Conservation (phyloP, 2,113 vertebrate species). For the Tychaedon coryphoeus region DNA sequence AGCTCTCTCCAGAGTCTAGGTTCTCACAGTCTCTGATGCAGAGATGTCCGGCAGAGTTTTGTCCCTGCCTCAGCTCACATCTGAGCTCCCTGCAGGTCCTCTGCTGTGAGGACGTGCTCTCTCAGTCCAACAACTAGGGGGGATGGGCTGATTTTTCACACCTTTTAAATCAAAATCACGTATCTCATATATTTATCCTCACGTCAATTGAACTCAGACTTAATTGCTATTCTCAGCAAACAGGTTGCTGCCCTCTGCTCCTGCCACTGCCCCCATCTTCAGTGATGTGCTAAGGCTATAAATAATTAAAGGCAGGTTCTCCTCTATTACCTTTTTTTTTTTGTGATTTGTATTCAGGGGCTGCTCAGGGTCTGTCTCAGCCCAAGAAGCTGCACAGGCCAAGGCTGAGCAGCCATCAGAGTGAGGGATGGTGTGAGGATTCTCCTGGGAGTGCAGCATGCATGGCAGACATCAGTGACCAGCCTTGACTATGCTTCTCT, state of each 20-base stretch:
- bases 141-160: not conserved
- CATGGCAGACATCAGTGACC: not conserved
- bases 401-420: accelerated
- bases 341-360: not conserved
- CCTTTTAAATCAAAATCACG: not conserved
- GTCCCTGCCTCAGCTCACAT: not conserved
- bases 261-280: not conserved
- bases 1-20: not conserved
- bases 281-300: not conserved
- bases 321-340: not conserved
- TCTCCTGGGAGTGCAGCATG: not conserved
- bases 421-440: not conserved
- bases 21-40: not conserved
- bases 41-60: not conserved
- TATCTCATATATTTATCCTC: not conserved
- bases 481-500: not conserved
- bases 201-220: not conserved
- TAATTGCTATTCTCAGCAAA: not conserved
- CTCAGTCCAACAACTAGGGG: not conserved
- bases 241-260: not conserved
- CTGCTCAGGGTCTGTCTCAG: not conserved
- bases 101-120: accelerated
- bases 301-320: not conserved
- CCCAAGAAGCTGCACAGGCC: not conserved
- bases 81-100: not conserved